Conservation (phyloP, 2,113 vertebrate species). For the Heterotis niloticus region DNA sequence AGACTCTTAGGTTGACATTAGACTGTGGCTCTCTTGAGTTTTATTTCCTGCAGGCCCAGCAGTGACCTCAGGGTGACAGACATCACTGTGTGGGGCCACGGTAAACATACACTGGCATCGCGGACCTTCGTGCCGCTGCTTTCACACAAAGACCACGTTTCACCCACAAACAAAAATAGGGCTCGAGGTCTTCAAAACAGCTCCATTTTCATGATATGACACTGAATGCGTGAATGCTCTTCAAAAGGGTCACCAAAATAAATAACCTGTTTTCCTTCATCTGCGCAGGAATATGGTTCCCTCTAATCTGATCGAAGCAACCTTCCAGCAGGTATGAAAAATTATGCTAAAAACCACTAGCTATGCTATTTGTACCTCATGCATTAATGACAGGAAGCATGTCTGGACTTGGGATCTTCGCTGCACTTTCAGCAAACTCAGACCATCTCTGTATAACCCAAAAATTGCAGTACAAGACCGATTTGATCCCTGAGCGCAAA, state of each 20-base stretch:
- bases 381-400: too few relatives aligned
- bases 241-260: background rate
- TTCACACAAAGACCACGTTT: too few relatives aligned
- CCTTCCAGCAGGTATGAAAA: conserved; percentile 77
- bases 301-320: conserved; percentile 81
- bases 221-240: background rate
- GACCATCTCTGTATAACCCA: background rate
- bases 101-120: too few relatives aligned
- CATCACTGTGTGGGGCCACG: too few relatives aligned
- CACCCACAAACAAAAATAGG: too few relatives aligned
- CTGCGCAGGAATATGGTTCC: conserved; percentile 83
- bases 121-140: too few relatives aligned
- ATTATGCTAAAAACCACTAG: background rate
- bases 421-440: background rate
- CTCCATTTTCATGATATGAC: background rate
- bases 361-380: background rate
- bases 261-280: conserved; percentile 1
- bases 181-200: background rate
- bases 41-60: background rate
- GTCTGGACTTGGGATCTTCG: too few relatives aligned
- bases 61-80: background rate
- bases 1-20: background rate
- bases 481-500: conserved; percentile 69
- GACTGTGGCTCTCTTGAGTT: background rate
- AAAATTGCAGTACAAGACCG: conserved; percentile 72